phyloP scores from a whole-genome alignment of 92 coral and sea anemone species.

The Plumapathes pennacea region DNA sequence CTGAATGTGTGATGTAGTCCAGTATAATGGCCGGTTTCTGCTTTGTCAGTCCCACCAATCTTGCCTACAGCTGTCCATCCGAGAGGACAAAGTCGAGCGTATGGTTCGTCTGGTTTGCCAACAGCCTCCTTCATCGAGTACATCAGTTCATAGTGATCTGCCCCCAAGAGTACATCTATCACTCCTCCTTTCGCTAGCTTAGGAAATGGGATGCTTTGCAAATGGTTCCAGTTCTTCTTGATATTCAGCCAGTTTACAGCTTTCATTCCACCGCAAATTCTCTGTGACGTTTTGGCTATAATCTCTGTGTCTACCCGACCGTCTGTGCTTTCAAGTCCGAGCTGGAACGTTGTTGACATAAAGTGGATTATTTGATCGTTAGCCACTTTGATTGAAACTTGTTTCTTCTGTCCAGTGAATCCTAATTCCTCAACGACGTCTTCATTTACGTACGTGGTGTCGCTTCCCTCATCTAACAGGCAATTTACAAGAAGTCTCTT shows the following conservation, averaged over 20 bases:
- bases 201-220: conserved; percentile 41
- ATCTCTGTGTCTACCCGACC: conserved; percentile 45
- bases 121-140: conserved; percentile 23
- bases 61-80: conserved; percentile 68
- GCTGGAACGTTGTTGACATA: conserved; percentile 43
- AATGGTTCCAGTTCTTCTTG: conserved; percentile 27
- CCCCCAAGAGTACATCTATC: conserved; percentile 58
- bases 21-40: conserved; percentile 12
- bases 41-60: neutral
- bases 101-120: conserved; percentile 23
- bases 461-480: conserved; percentile 51
- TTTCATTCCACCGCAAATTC: conserved; percentile 16
- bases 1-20: conserved; percentile 27
- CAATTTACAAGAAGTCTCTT: conserved; percentile 50
- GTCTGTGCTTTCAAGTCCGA: conserved; percentile 52
- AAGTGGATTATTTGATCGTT: conserved; percentile 39
- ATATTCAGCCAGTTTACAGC: conserved; percentile 40
- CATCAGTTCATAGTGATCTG: conserved; percentile 43
- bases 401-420: conserved; percentile 22
- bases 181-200: conserved; percentile 18
- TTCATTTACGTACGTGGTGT: conserved; percentile 54
- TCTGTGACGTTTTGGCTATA: conserved; percentile 33
- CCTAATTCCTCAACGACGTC: conserved; percentile 60
- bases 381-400: conserved; percentile 32
- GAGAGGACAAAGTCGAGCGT: conserved; percentile 37